These are phyloP conservation scores for Notothenia rossii DNA, from an alignment of 2,113 vertebrate species.

Conservation along the genomic window DNA sequence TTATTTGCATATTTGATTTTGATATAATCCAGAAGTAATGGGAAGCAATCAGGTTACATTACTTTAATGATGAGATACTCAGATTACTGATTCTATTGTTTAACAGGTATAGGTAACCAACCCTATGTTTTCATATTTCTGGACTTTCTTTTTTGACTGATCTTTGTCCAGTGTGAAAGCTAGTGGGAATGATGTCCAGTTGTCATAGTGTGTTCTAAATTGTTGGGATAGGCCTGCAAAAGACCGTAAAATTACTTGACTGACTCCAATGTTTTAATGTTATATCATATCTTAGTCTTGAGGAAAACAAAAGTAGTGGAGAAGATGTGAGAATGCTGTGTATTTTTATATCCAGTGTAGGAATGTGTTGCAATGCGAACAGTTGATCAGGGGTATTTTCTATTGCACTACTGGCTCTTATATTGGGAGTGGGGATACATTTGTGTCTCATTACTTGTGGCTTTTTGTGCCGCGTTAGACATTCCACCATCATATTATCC, in stretches of 20 bases:
- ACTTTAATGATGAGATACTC: too few species aligned
- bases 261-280: neutral
- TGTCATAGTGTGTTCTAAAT: neutral
- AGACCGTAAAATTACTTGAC: neutral
- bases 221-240: neutral
- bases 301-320: neutral
- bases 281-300: neutral
- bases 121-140: too few species aligned
- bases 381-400: constrained; percentile 1
- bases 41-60: too few species aligned
- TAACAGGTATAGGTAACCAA: too few species aligned
- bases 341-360: constrained; percentile 33
- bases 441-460: constrained; percentile 27
- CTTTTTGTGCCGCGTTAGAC: constrained; percentile 22
- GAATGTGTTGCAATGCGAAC: constrained; percentile 38
- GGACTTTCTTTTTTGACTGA: neutral
- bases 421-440: constrained; percentile 7
- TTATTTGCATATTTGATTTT: too few species aligned
- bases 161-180: neutral
- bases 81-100: too few species aligned
- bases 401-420: constrained; percentile 10
- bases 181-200: too few species aligned
- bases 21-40: too few species aligned
- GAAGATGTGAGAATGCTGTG: neutral
- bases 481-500: constrained; percentile 14